Evolutionary conservation across 2,113 vertebrate species (phyloP).

Genomic region (Orthonyx spaldingii): DNA sequence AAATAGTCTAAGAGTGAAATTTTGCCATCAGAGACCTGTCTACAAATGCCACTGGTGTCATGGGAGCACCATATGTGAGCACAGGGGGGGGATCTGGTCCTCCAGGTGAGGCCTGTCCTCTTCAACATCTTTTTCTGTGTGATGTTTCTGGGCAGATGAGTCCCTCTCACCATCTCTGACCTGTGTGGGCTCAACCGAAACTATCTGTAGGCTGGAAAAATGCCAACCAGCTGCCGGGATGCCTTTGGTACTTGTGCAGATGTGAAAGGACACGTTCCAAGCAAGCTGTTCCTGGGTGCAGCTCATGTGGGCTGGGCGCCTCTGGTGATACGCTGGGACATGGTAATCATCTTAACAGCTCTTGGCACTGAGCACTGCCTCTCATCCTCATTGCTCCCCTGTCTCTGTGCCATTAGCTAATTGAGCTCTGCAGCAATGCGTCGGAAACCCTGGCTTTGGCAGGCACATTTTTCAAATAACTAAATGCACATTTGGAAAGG

Average conservation of each 20-base stretch:
- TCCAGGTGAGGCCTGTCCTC: not conserved
- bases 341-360: not conserved
- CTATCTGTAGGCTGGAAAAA: not conserved
- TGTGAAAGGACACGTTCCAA: not conserved
- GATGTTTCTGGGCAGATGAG: not conserved
- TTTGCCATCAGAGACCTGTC: not conserved
- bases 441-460: not conserved
- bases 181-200: not conserved
- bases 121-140: not conserved
- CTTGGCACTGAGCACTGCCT: not conserved
- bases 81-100: not conserved
- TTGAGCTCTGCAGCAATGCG: not conserved
- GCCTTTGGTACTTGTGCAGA: not conserved
- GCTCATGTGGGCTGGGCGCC: not conserved
- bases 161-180: not conserved
- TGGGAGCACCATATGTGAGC: fast-evolving
- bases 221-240: not conserved
- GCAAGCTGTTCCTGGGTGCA: not conserved
- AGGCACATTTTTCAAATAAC: not conserved
- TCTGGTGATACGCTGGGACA: not conserved
- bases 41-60: not conserved
- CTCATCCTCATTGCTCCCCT: not conserved
- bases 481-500: not conserved
- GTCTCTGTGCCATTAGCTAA: constrained; percentile 35
- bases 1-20: not conserved